Percentiles rank a stretch among this genome's conserved stretches.
phyloP scores from a whole-genome alignment of 2,797 vertebrate genomes.

The Eutrigla gurnardus region DNA sequence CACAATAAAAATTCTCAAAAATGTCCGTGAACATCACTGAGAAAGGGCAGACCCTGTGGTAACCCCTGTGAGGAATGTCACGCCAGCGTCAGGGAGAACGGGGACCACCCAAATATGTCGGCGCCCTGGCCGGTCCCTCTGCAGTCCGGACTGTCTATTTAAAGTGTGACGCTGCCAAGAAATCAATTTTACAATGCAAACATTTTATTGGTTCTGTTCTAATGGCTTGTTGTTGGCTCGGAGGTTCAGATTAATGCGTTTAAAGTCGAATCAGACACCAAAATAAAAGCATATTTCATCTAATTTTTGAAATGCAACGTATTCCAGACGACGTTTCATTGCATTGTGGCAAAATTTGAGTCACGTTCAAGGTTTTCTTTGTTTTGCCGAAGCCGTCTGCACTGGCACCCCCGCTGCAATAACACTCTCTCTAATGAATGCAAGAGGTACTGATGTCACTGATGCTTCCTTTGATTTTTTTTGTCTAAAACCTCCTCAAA shows the following conservation, averaged over 20 bases:
- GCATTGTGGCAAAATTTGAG: not conserved
- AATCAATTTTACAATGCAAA: slow-evolving; percentile 19
- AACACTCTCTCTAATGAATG: not conserved
- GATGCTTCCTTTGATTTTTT: not conserved
- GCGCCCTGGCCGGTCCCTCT: not conserved
- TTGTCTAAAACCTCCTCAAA: not conserved
- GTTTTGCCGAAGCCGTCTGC: not conserved
- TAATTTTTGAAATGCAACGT: not conserved
- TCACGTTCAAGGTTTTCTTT: not conserved
- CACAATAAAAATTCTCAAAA: slow-evolving; percentile 72
- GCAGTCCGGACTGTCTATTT: slow-evolving; percentile 32
- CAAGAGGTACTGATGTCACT: not conserved
- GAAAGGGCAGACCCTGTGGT: slow-evolving; percentile 68
- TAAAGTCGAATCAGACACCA: not conserved
- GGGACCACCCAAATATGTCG: slow-evolving; percentile 65
- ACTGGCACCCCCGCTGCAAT: slow-evolving; percentile 10
- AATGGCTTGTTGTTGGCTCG: not conserved
- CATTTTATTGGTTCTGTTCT: not conserved
- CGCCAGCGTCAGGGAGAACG: slow-evolving; percentile 56
- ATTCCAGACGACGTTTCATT: not conserved
- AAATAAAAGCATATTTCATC: not conserved
- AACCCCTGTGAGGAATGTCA: slow-evolving; percentile 82
- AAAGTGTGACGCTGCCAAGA: slow-evolving; percentile 25
- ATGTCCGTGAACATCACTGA: slow-evolving; percentile 63
- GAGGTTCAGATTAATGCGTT: not conserved